Evolutionary conservation across 2,113 vertebrate genomes (phyloP).

Genomic region (Cathartes aura): DNA sequence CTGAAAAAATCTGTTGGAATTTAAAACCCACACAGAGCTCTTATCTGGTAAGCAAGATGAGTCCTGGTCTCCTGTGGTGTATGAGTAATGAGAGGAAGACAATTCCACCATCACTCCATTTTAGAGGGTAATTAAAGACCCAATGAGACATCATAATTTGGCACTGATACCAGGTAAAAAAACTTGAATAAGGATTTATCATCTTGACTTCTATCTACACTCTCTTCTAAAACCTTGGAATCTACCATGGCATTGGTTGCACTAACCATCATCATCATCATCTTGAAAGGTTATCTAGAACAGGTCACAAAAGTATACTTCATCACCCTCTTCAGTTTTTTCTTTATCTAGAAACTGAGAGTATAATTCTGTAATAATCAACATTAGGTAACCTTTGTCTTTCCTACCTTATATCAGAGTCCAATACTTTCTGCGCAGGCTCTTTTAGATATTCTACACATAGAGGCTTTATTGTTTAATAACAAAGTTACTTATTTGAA

Average conservation of each 20-base stretch:
- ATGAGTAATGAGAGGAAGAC: background rate
- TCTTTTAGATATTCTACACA: background rate
- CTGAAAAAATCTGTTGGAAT: background rate
- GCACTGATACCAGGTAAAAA: background rate
- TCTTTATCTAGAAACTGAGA: background rate
- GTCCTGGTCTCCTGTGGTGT: background rate
- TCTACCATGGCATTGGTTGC: background rate
- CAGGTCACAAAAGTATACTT: background rate
- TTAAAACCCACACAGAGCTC: background rate
- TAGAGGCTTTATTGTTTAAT: background rate
- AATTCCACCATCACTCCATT: background rate
- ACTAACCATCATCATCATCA: background rate
- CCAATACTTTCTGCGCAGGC: background rate
- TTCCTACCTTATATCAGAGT: background rate
- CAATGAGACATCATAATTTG: background rate
- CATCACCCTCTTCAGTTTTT: background rate
- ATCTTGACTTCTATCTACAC: background rate
- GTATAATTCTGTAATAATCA: background rate
- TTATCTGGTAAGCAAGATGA: background rate
- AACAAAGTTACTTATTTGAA: background rate
- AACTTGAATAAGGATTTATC: background rate
- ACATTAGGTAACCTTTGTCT: background rate
- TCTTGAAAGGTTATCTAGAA: background rate
- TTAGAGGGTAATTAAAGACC: background rate
- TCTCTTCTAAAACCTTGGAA: background rate